These are phyloP conservation scores for Hydrotaea cyrtoneurina DNA, from an alignment of 2,888 invertebrate species.

Conservation along the genomic window DNA sequence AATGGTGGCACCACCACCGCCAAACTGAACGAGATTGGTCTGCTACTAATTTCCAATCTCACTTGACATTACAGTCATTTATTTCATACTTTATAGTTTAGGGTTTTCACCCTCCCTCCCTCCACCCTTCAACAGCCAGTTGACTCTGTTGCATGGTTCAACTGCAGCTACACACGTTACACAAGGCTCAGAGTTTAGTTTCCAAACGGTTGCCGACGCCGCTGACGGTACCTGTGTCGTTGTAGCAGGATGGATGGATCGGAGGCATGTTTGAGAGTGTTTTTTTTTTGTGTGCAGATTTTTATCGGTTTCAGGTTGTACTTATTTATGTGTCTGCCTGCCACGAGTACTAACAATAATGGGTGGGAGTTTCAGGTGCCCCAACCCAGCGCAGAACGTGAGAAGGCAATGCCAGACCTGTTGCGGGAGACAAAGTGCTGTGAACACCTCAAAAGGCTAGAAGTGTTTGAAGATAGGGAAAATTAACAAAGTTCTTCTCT, in stretches of 20 bases:
- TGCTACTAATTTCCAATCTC: constrained; percentile 78
- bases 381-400: constrained; percentile 1
- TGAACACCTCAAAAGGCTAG: no score
- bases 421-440: background rate
- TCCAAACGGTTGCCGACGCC: constrained; percentile 2
- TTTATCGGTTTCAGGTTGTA: constrained; percentile 68
- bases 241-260: background rate
- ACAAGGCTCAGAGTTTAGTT: background rate
- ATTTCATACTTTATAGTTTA: constrained; percentile 71
- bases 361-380: constrained; percentile 69
- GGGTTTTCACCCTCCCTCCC: constrained; percentile 45
- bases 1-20: background rate
- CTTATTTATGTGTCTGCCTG: constrained; percentile 78
- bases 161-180: constrained; percentile 14
- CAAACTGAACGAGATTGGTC: constrained; percentile 67
- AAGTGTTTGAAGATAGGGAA: no score
- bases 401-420: background rate
- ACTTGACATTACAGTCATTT: constrained; percentile 75
- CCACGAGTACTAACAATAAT: constrained; percentile 77
- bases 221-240: no score
- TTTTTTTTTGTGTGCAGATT: constrained; percentile 36
- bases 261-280: constrained; percentile 5
- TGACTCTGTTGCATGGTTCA: constrained; percentile 37
- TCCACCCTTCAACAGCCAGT: constrained; percentile 10
- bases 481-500: no score